phyloP scores from a whole-genome alignment of 2,888 invertebrate species.

The Cryptus armator region DNA sequence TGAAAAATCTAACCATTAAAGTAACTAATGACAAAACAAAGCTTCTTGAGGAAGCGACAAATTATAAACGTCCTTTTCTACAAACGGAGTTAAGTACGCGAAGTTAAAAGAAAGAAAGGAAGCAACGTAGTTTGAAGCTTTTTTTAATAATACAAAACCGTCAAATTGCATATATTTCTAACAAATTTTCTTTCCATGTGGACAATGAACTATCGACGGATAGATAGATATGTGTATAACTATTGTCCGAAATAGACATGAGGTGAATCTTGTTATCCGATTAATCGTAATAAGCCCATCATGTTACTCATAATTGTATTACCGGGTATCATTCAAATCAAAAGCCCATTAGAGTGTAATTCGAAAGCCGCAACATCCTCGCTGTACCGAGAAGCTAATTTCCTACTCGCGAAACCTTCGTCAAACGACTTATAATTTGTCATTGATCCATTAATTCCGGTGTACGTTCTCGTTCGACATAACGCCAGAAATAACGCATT shows the following conservation, averaged over 20 bases:
- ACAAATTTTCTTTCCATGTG: neutral
- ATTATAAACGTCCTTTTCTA: too few relatives aligned
- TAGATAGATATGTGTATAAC: neutral
- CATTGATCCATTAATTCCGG: neutral
- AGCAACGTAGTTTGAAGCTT: too few relatives aligned
- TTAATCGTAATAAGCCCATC: neutral
- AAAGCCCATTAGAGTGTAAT: neutral
- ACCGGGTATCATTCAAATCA: neutral
- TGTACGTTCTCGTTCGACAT: neutral
- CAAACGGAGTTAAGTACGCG: too few relatives aligned
- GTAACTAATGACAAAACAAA: too few relatives aligned
- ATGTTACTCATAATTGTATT: neutral
- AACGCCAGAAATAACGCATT: neutral
- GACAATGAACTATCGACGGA: neutral
- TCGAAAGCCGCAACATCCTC: slow-evolving; percentile 17
- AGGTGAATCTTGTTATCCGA: neutral
- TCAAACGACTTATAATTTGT: slow-evolving; percentile 12
- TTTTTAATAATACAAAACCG: too few relatives aligned
- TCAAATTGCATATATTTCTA: too few relatives aligned
- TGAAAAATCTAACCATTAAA: too few relatives aligned
- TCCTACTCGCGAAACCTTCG: neutral
- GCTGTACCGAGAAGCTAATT: slow-evolving; percentile 4
- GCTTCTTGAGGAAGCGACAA: too few relatives aligned
- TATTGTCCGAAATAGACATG: neutral
- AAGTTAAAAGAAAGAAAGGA: too few relatives aligned